phyloP scores from a whole-genome alignment of 2,888 invertebrate species.

The Ichneumoninae sp. region DNA sequence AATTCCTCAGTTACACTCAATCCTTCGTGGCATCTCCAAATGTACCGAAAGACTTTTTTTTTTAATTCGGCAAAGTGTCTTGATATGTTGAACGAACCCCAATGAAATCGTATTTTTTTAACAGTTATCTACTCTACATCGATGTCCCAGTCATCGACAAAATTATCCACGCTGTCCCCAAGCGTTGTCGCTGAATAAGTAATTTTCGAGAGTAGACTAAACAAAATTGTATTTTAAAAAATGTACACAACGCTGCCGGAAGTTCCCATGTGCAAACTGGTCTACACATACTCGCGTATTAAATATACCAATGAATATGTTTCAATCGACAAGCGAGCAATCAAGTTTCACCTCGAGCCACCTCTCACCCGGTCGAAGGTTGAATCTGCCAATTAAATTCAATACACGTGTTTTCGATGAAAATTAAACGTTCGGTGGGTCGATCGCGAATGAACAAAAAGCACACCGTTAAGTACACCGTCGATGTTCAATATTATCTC shows the following conservation, averaged over 20 bases:
- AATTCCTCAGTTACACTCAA: slow-evolving; percentile 36
- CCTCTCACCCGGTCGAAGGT: background rate
- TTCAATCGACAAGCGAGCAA: slow-evolving; percentile 3
- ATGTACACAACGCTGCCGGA: background rate
- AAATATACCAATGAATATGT: background rate
- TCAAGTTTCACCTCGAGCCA: background rate
- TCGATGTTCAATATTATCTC: background rate
- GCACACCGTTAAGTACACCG: background rate
- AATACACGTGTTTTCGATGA: background rate
- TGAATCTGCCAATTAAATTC: background rate
- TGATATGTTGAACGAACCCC: slow-evolving; percentile 21
- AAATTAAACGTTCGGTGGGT: background rate
- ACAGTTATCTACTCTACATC: too few relatives aligned
- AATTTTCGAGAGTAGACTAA: background rate
- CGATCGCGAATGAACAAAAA: background rate
- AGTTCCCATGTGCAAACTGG: background rate
- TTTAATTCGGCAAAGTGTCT: background rate
- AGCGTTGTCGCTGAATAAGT: background rate
- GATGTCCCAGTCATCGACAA: background rate
- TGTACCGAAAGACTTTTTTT: slow-evolving; percentile 11
- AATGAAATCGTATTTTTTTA: background rate
- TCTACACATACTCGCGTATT: background rate
- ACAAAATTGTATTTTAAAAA: background rate
- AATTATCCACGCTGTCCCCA: background rate
- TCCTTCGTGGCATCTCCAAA: background rate